Percentiles rank a stretch among this genome's conserved stretches.
Evolutionary conservation across 2,113 vertebrate genomes (phyloP).

Genomic region (Cercopithecus mona): DNA sequence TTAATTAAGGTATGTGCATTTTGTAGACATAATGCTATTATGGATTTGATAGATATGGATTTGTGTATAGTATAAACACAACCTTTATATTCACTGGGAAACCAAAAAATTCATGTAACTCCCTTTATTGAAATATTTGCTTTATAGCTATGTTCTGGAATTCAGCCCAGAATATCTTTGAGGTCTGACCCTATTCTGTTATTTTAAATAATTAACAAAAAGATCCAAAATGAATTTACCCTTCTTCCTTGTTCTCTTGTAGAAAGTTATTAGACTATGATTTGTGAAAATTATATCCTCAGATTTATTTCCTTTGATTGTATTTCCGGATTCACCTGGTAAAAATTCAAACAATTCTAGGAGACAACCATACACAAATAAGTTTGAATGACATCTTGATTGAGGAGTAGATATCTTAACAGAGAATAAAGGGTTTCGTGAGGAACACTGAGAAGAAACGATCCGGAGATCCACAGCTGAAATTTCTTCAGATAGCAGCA

Average conservation of each 20-base stretch:
- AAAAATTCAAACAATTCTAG: neutral
- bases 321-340: neutral
- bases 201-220: neutral
- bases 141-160: neutral
- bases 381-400: neutral
- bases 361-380: neutral
- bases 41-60: neutral
- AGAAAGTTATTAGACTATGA: neutral
- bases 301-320: neutral
- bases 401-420: neutral
- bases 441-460: neutral
- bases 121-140: neutral
- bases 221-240: neutral
- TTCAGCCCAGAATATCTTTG: neutral
- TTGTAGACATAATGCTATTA: neutral
- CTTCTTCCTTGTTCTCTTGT: neutral
- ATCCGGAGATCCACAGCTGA: neutral
- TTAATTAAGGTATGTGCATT: neutral
- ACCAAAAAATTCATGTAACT: neutral
- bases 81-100: neutral
- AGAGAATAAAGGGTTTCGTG: neutral
- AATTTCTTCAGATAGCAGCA: neutral
- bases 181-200: neutral
- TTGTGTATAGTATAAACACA: neutral
- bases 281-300: neutral